Percentiles rank a stretch among this genome's conserved stretches.
These are phyloP conservation scores for Erythrocebus patas DNA, from an alignment of 2,113 vertebrate genomes.

Conservation along the genomic window DNA sequence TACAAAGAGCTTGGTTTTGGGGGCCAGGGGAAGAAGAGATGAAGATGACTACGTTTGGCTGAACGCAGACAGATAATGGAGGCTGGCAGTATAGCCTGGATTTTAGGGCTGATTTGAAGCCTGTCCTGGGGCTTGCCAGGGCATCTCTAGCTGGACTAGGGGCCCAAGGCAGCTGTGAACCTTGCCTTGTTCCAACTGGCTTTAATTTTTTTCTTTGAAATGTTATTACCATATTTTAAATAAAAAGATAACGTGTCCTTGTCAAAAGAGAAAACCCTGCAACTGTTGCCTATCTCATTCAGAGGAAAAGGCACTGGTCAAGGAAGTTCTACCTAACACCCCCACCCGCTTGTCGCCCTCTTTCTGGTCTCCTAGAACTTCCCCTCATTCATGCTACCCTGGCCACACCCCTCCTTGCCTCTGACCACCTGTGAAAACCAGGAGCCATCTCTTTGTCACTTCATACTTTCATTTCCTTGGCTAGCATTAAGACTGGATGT, in stretches of 20 bases:
- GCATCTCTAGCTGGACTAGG: not conserved
- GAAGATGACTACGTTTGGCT: accelerated
- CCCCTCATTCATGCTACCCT: not conserved
- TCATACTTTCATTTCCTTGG: not conserved
- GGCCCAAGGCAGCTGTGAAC: not conserved
- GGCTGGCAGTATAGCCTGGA: not conserved
- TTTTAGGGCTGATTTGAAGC: not conserved
- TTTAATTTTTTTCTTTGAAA: not conserved
- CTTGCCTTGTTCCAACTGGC: not conserved
- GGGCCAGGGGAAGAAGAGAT: not conserved
- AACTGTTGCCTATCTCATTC: not conserved
- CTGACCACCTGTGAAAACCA: not conserved
- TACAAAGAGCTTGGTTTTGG: not conserved
- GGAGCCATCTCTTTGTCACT: not conserved
- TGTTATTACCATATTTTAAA: not conserved
- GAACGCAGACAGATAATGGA: accelerated
- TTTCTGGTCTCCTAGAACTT: no score
- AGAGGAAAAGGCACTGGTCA: not conserved
- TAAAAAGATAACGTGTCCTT: not conserved
- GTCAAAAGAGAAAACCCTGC: not conserved
- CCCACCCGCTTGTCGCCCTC: not conserved
- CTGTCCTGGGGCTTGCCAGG: not conserved
- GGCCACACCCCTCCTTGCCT: not conserved
- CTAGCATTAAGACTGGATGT: not conserved
- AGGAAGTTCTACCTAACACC: not conserved